Percentiles rank a stretch among this genome's conserved stretches.
These are phyloP conservation scores for Leptinotarsa haldemani DNA, from an alignment of 2,888 invertebrate species.

Conservation along the genomic window DNA sequence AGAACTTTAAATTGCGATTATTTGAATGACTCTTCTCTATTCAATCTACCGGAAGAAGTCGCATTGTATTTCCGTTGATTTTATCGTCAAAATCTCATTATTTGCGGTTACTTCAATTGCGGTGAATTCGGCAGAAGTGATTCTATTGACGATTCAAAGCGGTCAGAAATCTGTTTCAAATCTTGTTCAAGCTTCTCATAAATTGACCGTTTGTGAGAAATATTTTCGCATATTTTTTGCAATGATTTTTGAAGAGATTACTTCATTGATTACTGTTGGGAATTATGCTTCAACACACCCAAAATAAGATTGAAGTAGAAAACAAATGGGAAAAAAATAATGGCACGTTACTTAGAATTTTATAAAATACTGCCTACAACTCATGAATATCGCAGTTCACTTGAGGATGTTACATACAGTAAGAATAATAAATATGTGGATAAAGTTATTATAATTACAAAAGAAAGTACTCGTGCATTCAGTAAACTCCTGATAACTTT, in stretches of 20 bases:
- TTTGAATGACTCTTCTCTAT: conserved; percentile 45
- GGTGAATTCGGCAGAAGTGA: conserved; percentile 7
- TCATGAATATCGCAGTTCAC: too few relatives aligned
- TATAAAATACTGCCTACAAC: too few relatives aligned
- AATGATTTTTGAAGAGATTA: not conserved
- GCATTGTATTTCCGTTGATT: conserved; percentile 45
- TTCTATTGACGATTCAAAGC: conserved; percentile 1
- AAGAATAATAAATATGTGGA: too few relatives aligned
- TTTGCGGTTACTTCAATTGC: conserved; percentile 34
- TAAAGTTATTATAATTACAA: too few relatives aligned
- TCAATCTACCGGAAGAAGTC: conserved; percentile 47
- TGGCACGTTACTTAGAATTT: too few relatives aligned
- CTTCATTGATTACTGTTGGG: too few relatives aligned
- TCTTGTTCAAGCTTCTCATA: conserved; percentile 8
- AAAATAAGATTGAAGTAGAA: too few relatives aligned
- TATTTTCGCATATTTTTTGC: not conserved
- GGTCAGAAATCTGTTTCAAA: conserved; percentile 4
- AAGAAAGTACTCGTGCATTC: too few relatives aligned
- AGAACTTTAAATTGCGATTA: conserved; percentile 41
- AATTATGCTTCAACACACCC: too few relatives aligned
- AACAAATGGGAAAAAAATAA: too few relatives aligned
- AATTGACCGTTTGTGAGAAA: conserved; percentile 10
- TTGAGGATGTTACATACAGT: too few relatives aligned
- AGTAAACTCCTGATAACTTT: too few relatives aligned
- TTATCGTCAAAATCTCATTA: conserved; percentile 46